Conservation (phyloP, 2,888 invertebrate species). For the Phengaris alcon region DNA sequence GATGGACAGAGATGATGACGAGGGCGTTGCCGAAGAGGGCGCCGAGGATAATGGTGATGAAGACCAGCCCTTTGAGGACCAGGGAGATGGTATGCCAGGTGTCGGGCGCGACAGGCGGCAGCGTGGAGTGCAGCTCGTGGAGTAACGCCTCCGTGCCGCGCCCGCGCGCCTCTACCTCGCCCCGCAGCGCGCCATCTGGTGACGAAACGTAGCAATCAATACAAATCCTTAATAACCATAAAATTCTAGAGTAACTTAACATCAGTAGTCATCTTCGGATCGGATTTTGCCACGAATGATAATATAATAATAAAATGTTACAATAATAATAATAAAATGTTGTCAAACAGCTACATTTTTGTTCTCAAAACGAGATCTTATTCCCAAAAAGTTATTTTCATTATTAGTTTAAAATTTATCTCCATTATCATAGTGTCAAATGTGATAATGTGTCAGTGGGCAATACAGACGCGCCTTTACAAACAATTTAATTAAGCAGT, state of each 20-base stretch:
- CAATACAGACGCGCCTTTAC: not conserved
- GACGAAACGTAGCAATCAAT: conserved; percentile 38
- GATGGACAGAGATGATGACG: conserved; percentile 90
- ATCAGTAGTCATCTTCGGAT: too few species aligned
- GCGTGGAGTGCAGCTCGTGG: conserved; percentile 69
- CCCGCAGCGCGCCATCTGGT: conserved; percentile 64
- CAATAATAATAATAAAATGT: too few species aligned
- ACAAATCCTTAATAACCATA: not conserved
- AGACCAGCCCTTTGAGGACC: conserved; percentile 87
- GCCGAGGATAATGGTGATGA: conserved; percentile 91
- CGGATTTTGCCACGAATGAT: too few species aligned
- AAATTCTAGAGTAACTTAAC: too few species aligned
- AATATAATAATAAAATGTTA: too few species aligned
- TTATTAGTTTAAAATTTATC: too few species aligned
- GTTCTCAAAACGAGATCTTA: too few species aligned
- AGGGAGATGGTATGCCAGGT: conserved; percentile 76
- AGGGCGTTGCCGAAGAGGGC: conserved; percentile 95
- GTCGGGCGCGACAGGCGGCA: conserved; percentile 72
- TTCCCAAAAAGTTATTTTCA: too few species aligned
- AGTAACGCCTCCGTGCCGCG: conserved; percentile 75
- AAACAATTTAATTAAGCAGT: conserved; percentile 11
- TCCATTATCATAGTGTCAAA: too few species aligned
- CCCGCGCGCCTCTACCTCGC: conserved; percentile 73
- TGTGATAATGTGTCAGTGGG: not conserved
- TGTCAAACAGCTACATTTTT: too few species aligned